Base-by-base conservation (phyloP, 2,797 vertebrate species). In the Pangasius djambal region DNA sequence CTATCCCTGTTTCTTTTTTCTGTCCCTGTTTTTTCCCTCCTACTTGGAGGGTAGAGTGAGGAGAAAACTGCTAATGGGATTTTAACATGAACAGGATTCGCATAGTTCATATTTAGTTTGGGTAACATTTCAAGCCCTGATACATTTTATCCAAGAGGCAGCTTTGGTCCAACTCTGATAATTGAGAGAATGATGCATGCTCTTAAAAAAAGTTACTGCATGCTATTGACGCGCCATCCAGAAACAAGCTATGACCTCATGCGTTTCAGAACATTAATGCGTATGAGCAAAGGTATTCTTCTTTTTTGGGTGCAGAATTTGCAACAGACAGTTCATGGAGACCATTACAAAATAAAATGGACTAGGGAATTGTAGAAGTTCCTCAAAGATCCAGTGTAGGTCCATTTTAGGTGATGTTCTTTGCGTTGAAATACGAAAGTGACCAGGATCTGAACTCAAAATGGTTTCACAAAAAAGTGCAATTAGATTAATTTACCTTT, bases 241-340 rank as follows among this genome's bases (percentile, higher is more conserved):
- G 69, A 89, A 90, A 87, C 59, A 72, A 75, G 67, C 50, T 78
- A 88, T 91, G 91, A 91, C 52, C 77, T 91, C 91, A 91, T 88
- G 57, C 85, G 34, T 84, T 85, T 88, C 59, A 85, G 69, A 87
- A 84, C 77, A 28, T 78, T 77, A 83, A 77, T 89, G 86, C 63
- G 82, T 87, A 69, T 69, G 77, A 87, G 69, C 67, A 59, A 77
- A 61, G 70, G 79, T 87, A 77, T 87, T 87, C 86, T 74, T 61
- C 57, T 87, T 86, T 75, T 88, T 85, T 83, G 65, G 69, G 31
- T 87, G 34, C 61, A 67, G 79, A 48, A 67, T 48, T 85, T 70
- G 72, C 82, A 78, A 55, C 40, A 77, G 70, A 83, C 44, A 87
- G 59, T 44, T 52, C 86, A 65, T 22, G 34, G 72, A 70, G 72